These are phyloP conservation scores for Oreochromis mossambicus DNA, from an alignment of 2,797 vertebrate genomes.

Conservation along the genomic window DNA sequence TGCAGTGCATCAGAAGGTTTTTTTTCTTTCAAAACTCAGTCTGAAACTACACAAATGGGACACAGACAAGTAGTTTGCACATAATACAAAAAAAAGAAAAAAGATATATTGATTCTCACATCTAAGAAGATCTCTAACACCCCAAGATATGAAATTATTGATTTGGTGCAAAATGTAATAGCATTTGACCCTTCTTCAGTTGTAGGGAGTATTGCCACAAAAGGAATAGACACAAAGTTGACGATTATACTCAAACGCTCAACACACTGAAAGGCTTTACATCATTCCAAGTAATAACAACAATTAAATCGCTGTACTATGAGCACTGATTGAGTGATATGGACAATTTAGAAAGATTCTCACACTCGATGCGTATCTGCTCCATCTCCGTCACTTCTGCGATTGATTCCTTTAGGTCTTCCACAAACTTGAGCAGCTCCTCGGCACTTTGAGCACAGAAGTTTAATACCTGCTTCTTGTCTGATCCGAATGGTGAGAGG, in stretches of 20 bases:
- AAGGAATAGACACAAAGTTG: background rate
- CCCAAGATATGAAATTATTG: constrained; percentile 5
- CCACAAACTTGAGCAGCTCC: constrained; percentile 96
- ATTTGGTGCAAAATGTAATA: background rate
- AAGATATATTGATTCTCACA: background rate
- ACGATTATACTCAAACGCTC: background rate
- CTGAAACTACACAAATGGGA: background rate
- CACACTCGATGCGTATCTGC: constrained; percentile 97
- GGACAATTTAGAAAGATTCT: constrained; percentile 48
- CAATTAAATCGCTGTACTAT: background rate
- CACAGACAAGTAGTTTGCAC: background rate
- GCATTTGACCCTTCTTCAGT: background rate
- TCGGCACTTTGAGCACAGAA: constrained; percentile 95
- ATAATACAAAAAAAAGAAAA: background rate
- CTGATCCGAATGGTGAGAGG: constrained; percentile 90
- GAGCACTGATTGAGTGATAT: background rate
- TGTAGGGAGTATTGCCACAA: background rate
- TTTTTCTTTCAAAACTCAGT: background rate
- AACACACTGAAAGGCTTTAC: background rate
- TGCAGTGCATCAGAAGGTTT: constrained; percentile 24
- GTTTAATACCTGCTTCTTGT: constrained; percentile 94
- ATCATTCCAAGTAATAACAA: background rate
- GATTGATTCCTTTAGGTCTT: constrained; percentile 97
- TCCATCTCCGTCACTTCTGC: constrained; percentile 98
- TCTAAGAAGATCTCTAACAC: background rate